Evolutionary conservation across 1,140 invertebrate species (phyloP).

Genomic region (Temnothorax nylanderi): DNA sequence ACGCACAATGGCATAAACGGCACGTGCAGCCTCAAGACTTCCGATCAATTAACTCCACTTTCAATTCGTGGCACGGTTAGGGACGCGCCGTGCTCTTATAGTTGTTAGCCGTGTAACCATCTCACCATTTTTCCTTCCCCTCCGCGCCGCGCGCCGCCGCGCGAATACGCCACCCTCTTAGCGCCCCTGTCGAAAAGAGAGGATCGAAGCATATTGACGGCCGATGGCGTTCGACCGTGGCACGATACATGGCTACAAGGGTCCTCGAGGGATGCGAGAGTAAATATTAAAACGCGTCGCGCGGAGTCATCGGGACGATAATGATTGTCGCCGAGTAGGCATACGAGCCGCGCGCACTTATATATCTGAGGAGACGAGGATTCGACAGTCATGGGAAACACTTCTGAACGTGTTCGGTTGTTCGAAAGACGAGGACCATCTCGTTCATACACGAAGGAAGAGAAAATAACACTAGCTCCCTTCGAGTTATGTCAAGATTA

Average conservation of each 20-base stretch:
- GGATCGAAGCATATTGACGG: conserved; percentile 83
- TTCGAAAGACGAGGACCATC: not conserved
- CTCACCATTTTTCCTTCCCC: conserved; percentile 18
- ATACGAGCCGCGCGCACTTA: conserved; percentile 1
- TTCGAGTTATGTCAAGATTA: conserved; percentile 9
- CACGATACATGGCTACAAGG: conserved; percentile 73
- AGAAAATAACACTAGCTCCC: conserved; percentile 3
- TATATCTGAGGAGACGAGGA: conserved; percentile 66
- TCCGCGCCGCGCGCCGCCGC: not conserved
- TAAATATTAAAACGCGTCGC: conserved; percentile 82
- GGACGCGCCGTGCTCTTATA: conserved; percentile 68
- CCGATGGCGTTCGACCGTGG: conserved; percentile 77
- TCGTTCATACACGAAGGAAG: not conserved
- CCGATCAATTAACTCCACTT: conserved; percentile 82
- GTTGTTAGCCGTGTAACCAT: conserved; percentile 66
- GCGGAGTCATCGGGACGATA: conserved; percentile 78
- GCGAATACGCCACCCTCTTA: conserved; percentile 63
- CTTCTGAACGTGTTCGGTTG: conserved; percentile 63
- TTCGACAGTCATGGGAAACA: conserved; percentile 80
- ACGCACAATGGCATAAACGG: conserved; percentile 75
- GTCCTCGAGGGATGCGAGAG: conserved; percentile 78
- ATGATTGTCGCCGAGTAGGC: conserved; percentile 79
- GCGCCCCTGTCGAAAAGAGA: conserved; percentile 68
- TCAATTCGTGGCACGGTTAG: conserved; percentile 69
- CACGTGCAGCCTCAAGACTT: conserved; percentile 82